Evolutionary conservation across 1,140 invertebrate genomes (phyloP).

Genomic region (Bombus terrestris): DNA sequence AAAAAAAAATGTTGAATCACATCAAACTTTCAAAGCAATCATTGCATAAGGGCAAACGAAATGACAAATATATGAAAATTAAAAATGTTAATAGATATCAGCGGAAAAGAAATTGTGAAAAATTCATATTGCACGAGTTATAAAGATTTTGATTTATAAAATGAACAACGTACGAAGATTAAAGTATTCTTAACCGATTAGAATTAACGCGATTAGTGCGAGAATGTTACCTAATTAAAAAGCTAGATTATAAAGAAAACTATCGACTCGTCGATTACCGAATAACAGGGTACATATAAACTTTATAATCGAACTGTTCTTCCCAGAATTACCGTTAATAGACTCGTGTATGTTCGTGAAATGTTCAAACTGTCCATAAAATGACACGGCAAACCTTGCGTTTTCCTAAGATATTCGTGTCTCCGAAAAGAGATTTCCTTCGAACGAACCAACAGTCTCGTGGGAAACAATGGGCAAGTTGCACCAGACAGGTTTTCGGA

Average conservation of each 20-base stretch:
- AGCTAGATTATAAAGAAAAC: no score
- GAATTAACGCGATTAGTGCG: no score
- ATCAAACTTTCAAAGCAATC: not conserved
- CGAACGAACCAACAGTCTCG: conserved; percentile 14
- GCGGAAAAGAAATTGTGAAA: not conserved
- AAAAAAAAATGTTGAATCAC: not conserved
- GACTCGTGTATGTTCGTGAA: no score
- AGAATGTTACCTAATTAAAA: no score
- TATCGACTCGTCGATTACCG: no score
- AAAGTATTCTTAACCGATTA: no score
- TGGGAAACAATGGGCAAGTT: conserved; percentile 22
- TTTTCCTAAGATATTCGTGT: not conserved
- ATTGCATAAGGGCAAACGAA: not conserved
- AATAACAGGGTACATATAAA: no score
- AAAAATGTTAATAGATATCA: not conserved
- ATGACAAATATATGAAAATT: not conserved
- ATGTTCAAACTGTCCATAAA: no score
- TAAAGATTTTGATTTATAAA: not conserved
- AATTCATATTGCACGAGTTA: not conserved
- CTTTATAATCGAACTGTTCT: no score
- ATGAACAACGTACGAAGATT: not conserved
- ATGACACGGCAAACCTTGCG: no score
- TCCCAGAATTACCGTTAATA: no score
- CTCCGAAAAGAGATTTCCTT: not conserved
- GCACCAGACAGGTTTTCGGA: conserved; percentile 31